Evolutionary conservation across 2,797 vertebrate species (phyloP), one percentile per base, ranked within the genome.

Genomic region (Acanthurus leucopareius): DNA sequence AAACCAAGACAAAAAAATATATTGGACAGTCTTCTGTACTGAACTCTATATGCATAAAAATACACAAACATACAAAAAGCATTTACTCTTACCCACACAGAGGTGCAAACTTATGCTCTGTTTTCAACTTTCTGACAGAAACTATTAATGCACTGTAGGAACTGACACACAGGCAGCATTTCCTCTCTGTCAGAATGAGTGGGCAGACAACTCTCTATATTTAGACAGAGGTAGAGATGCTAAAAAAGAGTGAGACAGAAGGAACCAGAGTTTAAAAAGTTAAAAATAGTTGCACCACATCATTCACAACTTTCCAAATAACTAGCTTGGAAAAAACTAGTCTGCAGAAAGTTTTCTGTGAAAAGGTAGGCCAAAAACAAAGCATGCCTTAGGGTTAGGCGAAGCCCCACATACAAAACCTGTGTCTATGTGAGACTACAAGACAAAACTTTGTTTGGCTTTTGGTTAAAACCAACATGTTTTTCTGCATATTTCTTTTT

Each of bases 141-240:
- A 71, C 56, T 68, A 40, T 63, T 20, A 56, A 49, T 49, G 20
- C 40, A 61, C 40, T 15, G 65, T 10, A 68, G 77, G 61, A 66
- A 57, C 15, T 81, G 47, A 79, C 73, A 85, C 65, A 66, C 7
- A 47, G 22, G 19, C 48, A 82, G 28, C 79, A 88, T 82, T 92
- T 94, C 92, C 93, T 87, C 68, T 80, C 35, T 65, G 62, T 77
- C 57, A 73, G 77, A 91, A 85, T 92, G 93, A 91, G 92, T 92
- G 87, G 91, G 92, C 63, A 79, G 79, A 79, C 7, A 25, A 48
- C 11, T 8, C 6, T 58, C 82, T 91, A 92, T 84, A 84, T 89
- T 91, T 91, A 92, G 84, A 86, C 6, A 32, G 19, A 40, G 19
- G 22, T 38, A 65, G 11, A 15, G 6, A 25, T 25, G 25, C 25